Percentiles rank a stretch among this genome's conserved stretches.
phyloP scores from a whole-genome alignment of 2,888 invertebrate genomes.

The Syrista parreyssii region DNA sequence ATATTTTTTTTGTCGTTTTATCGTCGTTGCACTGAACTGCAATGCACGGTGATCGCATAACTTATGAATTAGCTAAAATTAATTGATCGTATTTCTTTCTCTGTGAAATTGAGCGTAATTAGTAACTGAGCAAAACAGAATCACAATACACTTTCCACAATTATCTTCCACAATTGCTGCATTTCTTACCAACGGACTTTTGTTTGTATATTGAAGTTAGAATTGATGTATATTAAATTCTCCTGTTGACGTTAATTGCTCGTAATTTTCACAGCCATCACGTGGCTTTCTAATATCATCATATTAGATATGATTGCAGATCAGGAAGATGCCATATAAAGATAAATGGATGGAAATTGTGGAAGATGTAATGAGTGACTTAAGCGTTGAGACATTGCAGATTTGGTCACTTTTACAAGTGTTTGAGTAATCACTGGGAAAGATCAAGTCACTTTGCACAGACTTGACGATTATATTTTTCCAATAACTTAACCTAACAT shows the following conservation, averaged over 20 bases:
- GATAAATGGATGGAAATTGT: background rate
- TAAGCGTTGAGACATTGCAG: background rate
- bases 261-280: too few species aligned
- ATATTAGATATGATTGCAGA: background rate
- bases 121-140: slow-evolving; percentile 50
- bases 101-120: slow-evolving; percentile 42
- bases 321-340: background rate
- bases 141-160: slow-evolving; percentile 40
- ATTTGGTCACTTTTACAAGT: background rate
- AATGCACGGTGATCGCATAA: background rate
- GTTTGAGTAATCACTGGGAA: background rate
- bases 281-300: background rate
- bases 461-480: background rate
- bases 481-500: background rate
- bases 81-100: background rate
- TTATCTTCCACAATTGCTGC: background rate
- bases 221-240: background rate
- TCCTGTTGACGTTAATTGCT: background rate
- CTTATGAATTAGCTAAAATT: background rate
- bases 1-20: background rate
- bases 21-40: background rate
- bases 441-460: background rate
- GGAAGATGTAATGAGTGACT: background rate
- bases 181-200: background rate
- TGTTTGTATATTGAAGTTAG: background rate